phyloP scores from a whole-genome alignment of 2,113 vertebrate species.

The Cottus gobio region DNA sequence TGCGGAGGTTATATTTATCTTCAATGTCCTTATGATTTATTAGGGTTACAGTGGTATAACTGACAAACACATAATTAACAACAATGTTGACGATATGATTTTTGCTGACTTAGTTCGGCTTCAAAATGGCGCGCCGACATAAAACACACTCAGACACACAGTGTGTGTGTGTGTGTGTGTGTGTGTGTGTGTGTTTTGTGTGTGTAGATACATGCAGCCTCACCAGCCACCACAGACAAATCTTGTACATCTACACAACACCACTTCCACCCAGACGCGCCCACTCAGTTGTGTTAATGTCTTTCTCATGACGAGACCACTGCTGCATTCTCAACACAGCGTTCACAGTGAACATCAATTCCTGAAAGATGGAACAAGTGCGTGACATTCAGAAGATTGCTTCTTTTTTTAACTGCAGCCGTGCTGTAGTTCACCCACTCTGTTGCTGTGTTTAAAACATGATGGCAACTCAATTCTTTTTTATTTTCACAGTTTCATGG shows the following conservation, averaged over 20 bases:
- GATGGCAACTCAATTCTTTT: neutral
- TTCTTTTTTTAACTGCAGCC: neutral
- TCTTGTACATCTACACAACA: constrained; percentile 16
- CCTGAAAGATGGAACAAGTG: neutral
- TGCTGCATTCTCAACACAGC: neutral
- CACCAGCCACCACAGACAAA: constrained; percentile 23
- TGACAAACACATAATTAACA: neutral
- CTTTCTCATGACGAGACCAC: constrained; percentile 45
- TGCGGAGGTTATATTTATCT: neutral
- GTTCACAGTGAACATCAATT: constrained; percentile 12
- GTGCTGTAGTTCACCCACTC: neutral
- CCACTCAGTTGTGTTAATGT: constrained; percentile 11
- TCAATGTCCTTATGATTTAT: neutral
- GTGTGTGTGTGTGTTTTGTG: no score
- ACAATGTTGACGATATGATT: neutral
- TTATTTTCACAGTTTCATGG: neutral
- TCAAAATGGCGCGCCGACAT: neutral
- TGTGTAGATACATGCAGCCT: neutral
- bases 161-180: no score
- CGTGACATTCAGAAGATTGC: neutral
- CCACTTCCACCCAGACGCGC: constrained; percentile 39
- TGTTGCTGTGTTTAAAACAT: neutral
- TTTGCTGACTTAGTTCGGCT: neutral
- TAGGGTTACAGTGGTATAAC: neutral
- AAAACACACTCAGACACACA: neutral